phyloP scores from a whole-genome alignment of 2,113 vertebrate species.

The Mola mola region DNA sequence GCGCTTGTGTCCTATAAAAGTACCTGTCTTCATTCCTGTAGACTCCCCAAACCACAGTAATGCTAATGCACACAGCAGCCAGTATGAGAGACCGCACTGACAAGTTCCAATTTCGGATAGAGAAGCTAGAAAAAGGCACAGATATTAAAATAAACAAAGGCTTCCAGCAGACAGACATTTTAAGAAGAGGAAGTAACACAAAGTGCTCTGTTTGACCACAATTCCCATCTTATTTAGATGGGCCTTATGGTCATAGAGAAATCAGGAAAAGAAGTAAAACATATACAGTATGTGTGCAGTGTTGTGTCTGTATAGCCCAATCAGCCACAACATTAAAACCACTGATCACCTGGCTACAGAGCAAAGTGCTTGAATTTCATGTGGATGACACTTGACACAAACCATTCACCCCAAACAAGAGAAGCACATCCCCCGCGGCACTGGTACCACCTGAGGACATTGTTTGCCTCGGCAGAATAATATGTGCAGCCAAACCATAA shows the following conservation, averaged over 20 bases:
- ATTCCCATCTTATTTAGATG: background rate
- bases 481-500: too few relatives aligned
- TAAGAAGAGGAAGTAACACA: conserved; percentile 1
- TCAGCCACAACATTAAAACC: too few relatives aligned
- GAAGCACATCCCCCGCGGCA: too few relatives aligned
- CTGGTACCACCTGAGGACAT: too few relatives aligned
- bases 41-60: conserved; percentile 89
- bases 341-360: too few relatives aligned
- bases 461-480: too few relatives aligned
- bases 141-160: conserved; percentile 10
- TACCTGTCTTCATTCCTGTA: conserved; percentile 96
- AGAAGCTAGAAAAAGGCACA: conserved; percentile 78
- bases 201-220: background rate
- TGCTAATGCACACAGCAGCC: conserved; percentile 82
- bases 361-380: too few relatives aligned
- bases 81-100: conserved; percentile 90
- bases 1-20: conserved; percentile 4
- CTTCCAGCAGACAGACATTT: background rate
- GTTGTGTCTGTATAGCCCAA: too few relatives aligned
- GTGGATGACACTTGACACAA: too few relatives aligned
- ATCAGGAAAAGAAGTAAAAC: background rate
- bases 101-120: conserved; percentile 74
- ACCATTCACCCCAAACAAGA: too few relatives aligned
- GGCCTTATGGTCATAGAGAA: too few relatives aligned
- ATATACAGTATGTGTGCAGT: too few relatives aligned